Conservation (phyloP, 1,140 invertebrate species). For the Euwallacea fornicatus region DNA sequence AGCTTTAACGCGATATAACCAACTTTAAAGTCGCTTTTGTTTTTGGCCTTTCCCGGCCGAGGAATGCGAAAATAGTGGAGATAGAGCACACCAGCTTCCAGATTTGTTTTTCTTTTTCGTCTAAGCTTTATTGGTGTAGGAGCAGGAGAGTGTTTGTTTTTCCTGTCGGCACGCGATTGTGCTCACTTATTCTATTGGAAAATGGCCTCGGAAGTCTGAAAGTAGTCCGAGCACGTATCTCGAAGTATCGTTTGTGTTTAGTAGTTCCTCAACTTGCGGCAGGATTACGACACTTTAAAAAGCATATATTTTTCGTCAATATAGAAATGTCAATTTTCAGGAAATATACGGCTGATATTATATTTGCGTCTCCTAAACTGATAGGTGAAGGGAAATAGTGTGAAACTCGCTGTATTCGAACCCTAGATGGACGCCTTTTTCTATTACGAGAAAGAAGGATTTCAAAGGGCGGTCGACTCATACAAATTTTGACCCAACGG, state of each 20-base stretch:
- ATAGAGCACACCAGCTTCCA: constrained; percentile 11
- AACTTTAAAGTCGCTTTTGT: constrained; percentile 12
- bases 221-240: not conserved
- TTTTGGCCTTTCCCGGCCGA: constrained; percentile 8
- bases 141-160: constrained; percentile 2
- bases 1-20: constrained; percentile 10
- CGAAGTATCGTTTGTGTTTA: not conserved
- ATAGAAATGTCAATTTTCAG: constrained; percentile 32
- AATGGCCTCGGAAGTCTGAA: not conserved
- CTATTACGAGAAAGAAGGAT: too few relatives aligned
- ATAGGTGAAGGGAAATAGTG: too few relatives aligned
- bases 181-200: not conserved
- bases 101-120: constrained; percentile 19
- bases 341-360: too few relatives aligned
- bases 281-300: not conserved
- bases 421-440: too few relatives aligned
- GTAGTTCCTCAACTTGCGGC: constrained; percentile 7
- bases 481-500: too few relatives aligned
- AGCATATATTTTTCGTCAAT: not conserved
- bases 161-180: constrained; percentile 1
- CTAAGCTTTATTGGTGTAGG: constrained; percentile 8
- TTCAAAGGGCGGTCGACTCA: too few relatives aligned
- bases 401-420: too few relatives aligned
- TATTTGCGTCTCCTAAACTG: too few relatives aligned
- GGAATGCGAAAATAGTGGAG: constrained; percentile 15